These are phyloP conservation scores for Incurvaria masculella DNA, from an alignment of 2,888 invertebrate species.

Conservation along the genomic window DNA sequence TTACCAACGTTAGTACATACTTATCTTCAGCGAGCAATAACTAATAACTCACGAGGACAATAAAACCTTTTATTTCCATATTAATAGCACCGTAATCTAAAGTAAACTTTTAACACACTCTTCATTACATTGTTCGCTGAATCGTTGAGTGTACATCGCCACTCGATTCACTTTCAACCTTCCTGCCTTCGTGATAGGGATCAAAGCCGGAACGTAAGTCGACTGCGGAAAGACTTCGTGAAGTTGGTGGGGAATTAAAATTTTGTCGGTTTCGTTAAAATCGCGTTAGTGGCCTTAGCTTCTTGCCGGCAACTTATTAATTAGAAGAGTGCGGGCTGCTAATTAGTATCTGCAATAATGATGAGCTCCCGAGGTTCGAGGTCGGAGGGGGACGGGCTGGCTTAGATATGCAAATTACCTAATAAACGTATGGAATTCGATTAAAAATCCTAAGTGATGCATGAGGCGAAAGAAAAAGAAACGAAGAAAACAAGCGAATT, in stretches of 20 bases:
- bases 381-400: slow-evolving; percentile 17
- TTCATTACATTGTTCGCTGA: neutral
- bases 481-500: too few species aligned
- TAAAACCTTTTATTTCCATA: neutral
- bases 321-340: slow-evolving; percentile 24
- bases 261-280: slow-evolving; percentile 50
- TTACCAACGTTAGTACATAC: slow-evolving; percentile 2
- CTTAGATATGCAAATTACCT: slow-evolving; percentile 34
- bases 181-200: too few species aligned
- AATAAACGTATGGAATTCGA: slow-evolving; percentile 28
- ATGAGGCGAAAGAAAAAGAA: too few species aligned
- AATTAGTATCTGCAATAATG: slow-evolving; percentile 36
- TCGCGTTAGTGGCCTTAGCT: slow-evolving; percentile 41
- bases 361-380: slow-evolving; percentile 22
- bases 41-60: neutral
- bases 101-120: neutral
- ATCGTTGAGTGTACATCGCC: too few species aligned
- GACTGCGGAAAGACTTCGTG: too few species aligned
- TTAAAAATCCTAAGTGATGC: too few species aligned
- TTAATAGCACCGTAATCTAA: neutral
- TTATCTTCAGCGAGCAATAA: too few species aligned
- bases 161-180: too few species aligned
- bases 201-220: too few species aligned
- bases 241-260: slow-evolving; percentile 42
- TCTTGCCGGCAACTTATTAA: slow-evolving; percentile 39